A percentile compares a stretch with the other conserved stretches of the same genome.
These are phyloP conservation scores for Chrysolophus pictus DNA, from an alignment of 2,797 vertebrate species.

Conservation along the genomic window DNA sequence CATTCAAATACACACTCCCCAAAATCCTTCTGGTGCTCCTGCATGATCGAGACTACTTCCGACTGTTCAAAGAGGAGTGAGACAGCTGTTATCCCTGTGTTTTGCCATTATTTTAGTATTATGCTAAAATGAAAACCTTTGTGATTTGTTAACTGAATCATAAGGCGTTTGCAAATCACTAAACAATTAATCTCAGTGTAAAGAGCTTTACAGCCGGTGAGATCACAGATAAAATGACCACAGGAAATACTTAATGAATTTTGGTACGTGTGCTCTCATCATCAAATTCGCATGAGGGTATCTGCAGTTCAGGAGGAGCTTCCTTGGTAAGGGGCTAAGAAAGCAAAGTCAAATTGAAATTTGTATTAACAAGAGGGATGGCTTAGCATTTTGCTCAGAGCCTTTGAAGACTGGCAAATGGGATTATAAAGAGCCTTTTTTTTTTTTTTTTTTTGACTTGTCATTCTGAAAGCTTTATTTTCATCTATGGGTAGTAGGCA, in stretches of 20 bases:
- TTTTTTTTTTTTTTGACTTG: not conserved
- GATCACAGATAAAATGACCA: not conserved
- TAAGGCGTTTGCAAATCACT: not conserved
- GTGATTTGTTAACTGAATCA: not conserved
- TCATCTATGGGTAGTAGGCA: not conserved
- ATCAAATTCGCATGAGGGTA: not conserved
- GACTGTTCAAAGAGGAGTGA: not conserved
- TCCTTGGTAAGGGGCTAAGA: not conserved
- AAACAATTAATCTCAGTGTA: not conserved
- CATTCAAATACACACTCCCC: fast-evolving
- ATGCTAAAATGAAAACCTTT: not conserved
- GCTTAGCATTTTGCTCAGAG: not conserved
- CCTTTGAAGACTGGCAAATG: not conserved
- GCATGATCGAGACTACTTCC: fast-evolving
- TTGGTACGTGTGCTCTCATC: not conserved
- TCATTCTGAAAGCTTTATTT: not conserved
- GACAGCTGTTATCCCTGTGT: not conserved
- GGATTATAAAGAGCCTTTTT: not conserved
- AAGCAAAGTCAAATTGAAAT: not conserved
- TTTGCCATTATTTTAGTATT: not conserved
- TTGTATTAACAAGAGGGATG: not conserved
- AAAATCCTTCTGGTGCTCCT: not conserved
- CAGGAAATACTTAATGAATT: not conserved
- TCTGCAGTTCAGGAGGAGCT: not conserved
- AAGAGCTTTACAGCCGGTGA: not conserved